Conservation (phyloP, 2,888 invertebrate species). For the Cataglyphis albicans region DNA sequence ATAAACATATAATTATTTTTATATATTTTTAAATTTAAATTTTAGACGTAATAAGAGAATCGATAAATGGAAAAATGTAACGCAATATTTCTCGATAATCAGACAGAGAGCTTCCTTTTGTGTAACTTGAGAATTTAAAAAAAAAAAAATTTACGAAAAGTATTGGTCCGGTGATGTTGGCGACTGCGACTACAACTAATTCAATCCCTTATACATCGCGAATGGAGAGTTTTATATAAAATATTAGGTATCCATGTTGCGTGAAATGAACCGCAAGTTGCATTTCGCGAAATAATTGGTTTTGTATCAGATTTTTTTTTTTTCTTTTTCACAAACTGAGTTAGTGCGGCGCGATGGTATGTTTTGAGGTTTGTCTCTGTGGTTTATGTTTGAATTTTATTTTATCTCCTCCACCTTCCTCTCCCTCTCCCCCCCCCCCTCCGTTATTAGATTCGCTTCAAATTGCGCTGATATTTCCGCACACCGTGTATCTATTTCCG, state of each 20-base stretch:
- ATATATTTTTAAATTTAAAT: background rate
- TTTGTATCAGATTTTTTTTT: constrained; percentile 50
- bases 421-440: background rate
- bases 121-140: constrained; percentile 31
- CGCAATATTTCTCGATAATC: background rate
- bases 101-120: background rate
- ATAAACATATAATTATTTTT: background rate
- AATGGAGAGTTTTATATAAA: constrained; percentile 49
- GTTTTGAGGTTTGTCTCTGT: constrained; percentile 34
- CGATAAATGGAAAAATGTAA: background rate
- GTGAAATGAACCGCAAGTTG: constrained; percentile 67
- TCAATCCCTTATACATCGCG: constrained; percentile 6
- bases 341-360: constrained; percentile 31
- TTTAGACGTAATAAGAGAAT: background rate
- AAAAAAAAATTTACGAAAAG: constrained; percentile 13
- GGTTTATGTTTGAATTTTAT: constrained; percentile 43
- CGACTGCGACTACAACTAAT: constrained; percentile 17
- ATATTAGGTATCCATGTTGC: constrained; percentile 59
- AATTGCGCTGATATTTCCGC: background rate
- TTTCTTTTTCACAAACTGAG: constrained; percentile 33
- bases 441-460: constrained; percentile 9
- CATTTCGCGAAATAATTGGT: constrained; percentile 64
- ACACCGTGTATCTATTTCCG: background rate
- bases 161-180: background rate
- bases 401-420: background rate